phyloP scores from a whole-genome alignment of 2,797 vertebrate species.

The Tympanoctomys barrerae region DNA sequence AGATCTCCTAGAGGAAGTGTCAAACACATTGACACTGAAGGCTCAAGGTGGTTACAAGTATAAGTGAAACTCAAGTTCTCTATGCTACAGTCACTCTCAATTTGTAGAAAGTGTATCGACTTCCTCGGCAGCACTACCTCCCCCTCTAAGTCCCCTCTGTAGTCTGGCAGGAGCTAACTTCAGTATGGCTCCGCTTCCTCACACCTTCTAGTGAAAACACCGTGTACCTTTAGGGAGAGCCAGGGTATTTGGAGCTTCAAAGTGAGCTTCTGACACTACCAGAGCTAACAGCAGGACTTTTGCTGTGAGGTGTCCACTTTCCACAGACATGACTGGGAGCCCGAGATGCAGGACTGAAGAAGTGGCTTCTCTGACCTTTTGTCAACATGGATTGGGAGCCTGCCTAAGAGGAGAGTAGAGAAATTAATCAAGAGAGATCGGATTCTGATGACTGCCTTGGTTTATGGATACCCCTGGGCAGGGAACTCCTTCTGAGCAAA shows the following conservation, averaged over 20 bases:
- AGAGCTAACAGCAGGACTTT: background rate
- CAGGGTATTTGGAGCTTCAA: background rate
- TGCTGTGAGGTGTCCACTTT: background rate
- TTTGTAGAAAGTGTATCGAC: background rate
- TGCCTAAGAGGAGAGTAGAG: background rate
- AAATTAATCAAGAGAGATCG: background rate
- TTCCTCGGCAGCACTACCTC: background rate
- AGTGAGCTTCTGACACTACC: background rate
- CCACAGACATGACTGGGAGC: background rate
- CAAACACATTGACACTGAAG: background rate
- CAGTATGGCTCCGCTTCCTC: accelerated
- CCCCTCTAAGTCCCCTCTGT: background rate
- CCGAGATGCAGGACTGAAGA: background rate
- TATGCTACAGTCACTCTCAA: background rate
- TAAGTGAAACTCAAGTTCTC: background rate
- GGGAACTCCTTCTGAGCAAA: background rate
- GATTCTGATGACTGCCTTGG: background rate
- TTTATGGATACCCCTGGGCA: background rate
- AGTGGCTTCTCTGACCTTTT: background rate
- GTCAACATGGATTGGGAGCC: background rate
- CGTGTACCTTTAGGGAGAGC: background rate
- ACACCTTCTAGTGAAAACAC: background rate
- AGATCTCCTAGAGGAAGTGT: background rate
- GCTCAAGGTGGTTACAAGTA: background rate
- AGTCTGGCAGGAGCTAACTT: background rate